Evolutionary conservation across 1,140 invertebrate species (phyloP).

Genomic region (Centruroides sculpturatus): DNA sequence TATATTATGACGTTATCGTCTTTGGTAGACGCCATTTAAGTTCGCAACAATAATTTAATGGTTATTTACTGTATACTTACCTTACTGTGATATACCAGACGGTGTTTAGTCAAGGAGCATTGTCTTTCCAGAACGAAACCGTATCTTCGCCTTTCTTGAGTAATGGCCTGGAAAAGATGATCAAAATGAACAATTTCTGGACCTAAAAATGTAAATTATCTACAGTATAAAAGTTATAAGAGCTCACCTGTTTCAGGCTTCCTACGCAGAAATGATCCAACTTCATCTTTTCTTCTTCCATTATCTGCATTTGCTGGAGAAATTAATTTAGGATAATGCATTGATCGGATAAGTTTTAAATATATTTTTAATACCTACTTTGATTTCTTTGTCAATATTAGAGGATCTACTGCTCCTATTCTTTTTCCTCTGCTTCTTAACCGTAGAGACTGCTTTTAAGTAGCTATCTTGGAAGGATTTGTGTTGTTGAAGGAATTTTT

Average conservation of each 20-base stretch:
- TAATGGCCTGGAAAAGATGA: conserved; percentile 56
- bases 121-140: conserved; percentile 84
- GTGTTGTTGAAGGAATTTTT: conserved; percentile 75
- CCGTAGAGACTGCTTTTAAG: conserved; percentile 69
- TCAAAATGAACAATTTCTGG: not conserved
- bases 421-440: conserved; percentile 79
- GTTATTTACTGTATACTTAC: conserved; percentile 15
- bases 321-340: conserved; percentile 10
- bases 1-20: no score
- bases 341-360: not conserved
- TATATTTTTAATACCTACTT: conserved; percentile 36
- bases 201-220: not conserved
- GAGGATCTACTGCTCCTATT: conserved; percentile 52
- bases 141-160: conserved; percentile 79
- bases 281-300: conserved; percentile 80
- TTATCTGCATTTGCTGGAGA: conserved; percentile 65
- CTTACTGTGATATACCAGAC: conserved; percentile 60
- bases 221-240: not conserved
- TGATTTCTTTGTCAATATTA: conserved; percentile 74
- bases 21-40: no score
- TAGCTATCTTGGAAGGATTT: conserved; percentile 74
- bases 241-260: conserved; percentile 74
- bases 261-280: conserved; percentile 77
- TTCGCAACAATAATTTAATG: no score
- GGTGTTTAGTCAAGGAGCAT: conserved; percentile 80